phyloP scores from a whole-genome alignment of 2,113 vertebrate species.

The Abramis brama region DNA sequence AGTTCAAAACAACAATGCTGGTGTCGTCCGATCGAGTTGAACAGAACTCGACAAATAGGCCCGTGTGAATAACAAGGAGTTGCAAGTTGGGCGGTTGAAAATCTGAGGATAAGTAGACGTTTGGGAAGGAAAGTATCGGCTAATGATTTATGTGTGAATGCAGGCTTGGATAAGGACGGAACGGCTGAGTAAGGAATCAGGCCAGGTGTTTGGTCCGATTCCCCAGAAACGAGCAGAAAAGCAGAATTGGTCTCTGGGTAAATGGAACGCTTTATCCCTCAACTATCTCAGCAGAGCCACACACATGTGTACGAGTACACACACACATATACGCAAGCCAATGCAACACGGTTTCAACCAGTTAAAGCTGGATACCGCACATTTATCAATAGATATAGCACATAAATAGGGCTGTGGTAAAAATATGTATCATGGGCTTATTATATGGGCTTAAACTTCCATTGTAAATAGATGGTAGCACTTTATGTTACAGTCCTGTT shows the following conservation, averaged over 20 bases:
- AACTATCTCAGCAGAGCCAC: constrained; percentile 12
- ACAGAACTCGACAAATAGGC: neutral
- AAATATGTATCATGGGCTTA: neutral
- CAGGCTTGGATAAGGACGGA: constrained; percentile 17
- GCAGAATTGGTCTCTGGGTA: constrained; percentile 29
- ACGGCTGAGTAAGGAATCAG: constrained; percentile 45
- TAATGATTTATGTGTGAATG: constrained; percentile 42
- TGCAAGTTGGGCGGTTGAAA: neutral
- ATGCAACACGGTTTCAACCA: constrained; percentile 13
- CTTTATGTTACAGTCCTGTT: too few species aligned
- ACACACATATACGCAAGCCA: constrained; percentile 21
- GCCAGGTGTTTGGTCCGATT: constrained; percentile 51
- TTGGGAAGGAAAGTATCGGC: constrained; percentile 23
- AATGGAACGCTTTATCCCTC: constrained; percentile 47
- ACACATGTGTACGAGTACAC: constrained; percentile 37
- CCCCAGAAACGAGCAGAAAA: constrained; percentile 48
- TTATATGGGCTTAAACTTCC: neutral
- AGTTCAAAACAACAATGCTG: neutral
- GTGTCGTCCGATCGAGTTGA: neutral
- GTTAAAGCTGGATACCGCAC: neutral
- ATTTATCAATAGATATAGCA: neutral
- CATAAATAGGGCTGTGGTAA: neutral
- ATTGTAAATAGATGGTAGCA: neutral
- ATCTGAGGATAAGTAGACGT: constrained; percentile 33
- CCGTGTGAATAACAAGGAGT: neutral